Evolutionary conservation across 2,888 invertebrate species (phyloP), one percentile per base, ranked within the genome.

Genomic region (Dasypogon diadema): DNA sequence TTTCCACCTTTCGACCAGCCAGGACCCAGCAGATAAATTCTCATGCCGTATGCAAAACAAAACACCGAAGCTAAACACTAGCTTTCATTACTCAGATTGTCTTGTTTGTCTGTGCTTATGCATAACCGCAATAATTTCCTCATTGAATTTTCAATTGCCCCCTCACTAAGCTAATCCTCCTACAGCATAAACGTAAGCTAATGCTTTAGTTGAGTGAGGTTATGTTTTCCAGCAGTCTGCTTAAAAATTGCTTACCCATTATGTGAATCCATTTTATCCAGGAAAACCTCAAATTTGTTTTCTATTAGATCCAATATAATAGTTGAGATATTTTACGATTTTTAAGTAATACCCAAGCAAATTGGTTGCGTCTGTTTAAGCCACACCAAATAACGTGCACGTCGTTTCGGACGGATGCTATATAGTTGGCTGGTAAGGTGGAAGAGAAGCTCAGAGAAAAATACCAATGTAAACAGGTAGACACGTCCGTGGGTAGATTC

Each of bases 401-500:
- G 48, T 8, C 48, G 12, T 3, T 12, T 16, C 12, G 48, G n/a
- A n/a, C 12, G n/a, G 48, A 12, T 4, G 48, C 2, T n/a, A n/a
- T 5, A 30, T 30, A 30, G 30, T 30, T 30, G n/a, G 3, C 30
- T 30, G 30, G 30, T 30, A 30, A 30, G n/a, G 4, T 30, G 8
- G 42, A 12, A 42, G 42, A 30, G 34, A 42, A 42, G n/a, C 42
- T 42, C n/a, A 12, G 1, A 3, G 2, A 42, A 42, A 51, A 51
- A 21, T 21, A 21, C 16, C 51, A 16, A 8, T 16, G 8, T 21
- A 5, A 51, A 21, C 5, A 21, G 51, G 5, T 51, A 21, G 51
- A 51, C 51, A 51, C 51, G 51, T 21, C 14, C 51, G 51, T 51
- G 51, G 51, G 51, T 5, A 16, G 51, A 51, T 51, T 51, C 6